Base-by-base conservation (phyloP, 2,888 invertebrate species). In the Cybosia mesomella region DNA sequence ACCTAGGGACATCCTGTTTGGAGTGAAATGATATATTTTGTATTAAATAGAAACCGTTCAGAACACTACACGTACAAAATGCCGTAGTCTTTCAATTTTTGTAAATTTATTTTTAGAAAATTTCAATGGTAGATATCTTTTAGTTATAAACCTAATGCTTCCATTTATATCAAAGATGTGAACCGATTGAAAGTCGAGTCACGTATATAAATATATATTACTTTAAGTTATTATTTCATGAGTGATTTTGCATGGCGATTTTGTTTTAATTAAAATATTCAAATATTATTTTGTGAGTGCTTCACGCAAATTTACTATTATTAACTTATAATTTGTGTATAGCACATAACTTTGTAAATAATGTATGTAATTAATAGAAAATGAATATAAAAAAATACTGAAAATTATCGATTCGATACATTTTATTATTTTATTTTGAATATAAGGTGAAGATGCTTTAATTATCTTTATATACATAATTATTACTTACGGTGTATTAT, bases 361-460 rank as follows among this genome's bases (percentile, higher is more conserved):
- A 82, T 93, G 89, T 92, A 92, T 85, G 86, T 90, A 87, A 84
- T 80, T 79, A 84, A 83, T 83, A 87, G 83, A 82, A 86, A 86
- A 89, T 88, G 89, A 89, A 86, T 85, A 87, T 92, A 89, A 88
- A 80, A 43, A 49, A 88, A 89, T 87, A 89, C 89, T 89, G 90
- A 62, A 93, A 91, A 82, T 87, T 79, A 79, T 80, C 77, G 82
- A 91, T 87, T 91, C 88, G 87, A 91, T 86, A 91, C 89, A 91
- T 81, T 91, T 85, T 90, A 92, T 92, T 90, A 93, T 93, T 92
- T 93, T 93, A 93, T 92, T 91, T 93, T 90, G 92, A 94, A 85
- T 91, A 83, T 94, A 93, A 94, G 95, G 94, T 94, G 93, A 90
- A 92, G 92, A 95, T 93, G 95, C 95, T 95, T 95, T 95, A 95